Evolutionary conservation across 2,888 invertebrate genomes (phyloP).

Genomic region (Choristoneura rosaceana): DNA sequence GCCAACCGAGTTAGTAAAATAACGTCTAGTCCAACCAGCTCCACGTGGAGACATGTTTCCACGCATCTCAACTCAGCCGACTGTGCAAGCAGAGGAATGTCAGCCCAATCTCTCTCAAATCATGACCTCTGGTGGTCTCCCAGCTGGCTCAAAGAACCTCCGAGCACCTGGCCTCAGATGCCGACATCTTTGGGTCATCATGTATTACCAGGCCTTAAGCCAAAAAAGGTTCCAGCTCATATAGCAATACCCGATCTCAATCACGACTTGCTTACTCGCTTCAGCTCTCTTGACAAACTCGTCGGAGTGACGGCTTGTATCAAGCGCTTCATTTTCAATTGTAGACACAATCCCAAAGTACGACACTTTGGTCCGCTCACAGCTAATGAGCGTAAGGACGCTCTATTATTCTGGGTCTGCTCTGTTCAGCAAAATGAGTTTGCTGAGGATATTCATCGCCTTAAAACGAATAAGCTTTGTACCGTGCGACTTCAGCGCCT

Average conservation of each 20-base stretch:
- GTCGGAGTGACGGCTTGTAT: constrained; percentile 20
- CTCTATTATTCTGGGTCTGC: constrained; percentile 11
- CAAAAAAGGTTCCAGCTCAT: neutral
- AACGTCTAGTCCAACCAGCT: neutral
- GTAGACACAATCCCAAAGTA: neutral
- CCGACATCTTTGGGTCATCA: neutral
- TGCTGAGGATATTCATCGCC: constrained; percentile 4
- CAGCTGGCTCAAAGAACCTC: neutral
- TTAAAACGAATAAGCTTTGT: neutral
- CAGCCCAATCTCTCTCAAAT: neutral
- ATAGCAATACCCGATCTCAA: neutral
- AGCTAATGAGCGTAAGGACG: constrained; percentile 11
- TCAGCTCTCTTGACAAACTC: constrained; percentile 13
- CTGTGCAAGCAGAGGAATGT: constrained; percentile 9
- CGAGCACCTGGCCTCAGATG: neutral
- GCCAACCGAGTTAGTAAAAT: constrained; percentile 10
- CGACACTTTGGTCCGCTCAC: constrained; percentile 12
- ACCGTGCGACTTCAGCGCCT: constrained; percentile 11
- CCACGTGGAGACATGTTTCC: constrained; percentile 6
- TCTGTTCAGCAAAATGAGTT: constrained; percentile 20
- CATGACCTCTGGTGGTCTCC: constrained; percentile 4
- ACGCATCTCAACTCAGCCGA: constrained; percentile 8
- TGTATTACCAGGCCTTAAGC: neutral
- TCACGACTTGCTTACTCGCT: neutral
- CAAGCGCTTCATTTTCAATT: constrained; percentile 20